Evolutionary conservation across 2,113 vertebrate genomes (phyloP), one percentile per base, ranked within the genome.

Genomic region (Pelmatolapia mariae): DNA sequence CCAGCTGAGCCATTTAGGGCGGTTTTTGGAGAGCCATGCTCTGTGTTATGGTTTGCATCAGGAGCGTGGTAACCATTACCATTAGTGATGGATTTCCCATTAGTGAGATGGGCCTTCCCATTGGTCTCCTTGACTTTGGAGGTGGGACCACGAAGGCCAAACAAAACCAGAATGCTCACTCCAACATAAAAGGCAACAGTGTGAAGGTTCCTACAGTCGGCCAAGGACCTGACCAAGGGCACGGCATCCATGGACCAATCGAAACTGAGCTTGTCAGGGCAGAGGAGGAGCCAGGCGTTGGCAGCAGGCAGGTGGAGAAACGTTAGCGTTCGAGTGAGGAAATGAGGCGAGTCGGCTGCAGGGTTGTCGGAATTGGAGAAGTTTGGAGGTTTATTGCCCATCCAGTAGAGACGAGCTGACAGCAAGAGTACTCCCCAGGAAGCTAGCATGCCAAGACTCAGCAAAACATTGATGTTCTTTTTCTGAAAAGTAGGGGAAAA

Each of bases 291-390:
- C 98, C 98, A 99, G 84, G 97, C 93, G 88, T 99, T 99, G 96
- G 98, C 97, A 31, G 98, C 96, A 11, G 99, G 99, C 91, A 99
- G 94, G 90, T 99, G 97, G 61, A 98, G 94, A 96, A 99, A 99
- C 13, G 99, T 99, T 13, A 99, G 95, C 0, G 90, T 95, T 84
- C 98, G 97, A 2, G 97, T 98, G 84, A 99, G 93, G 47, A 98
- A 91, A 93, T 97, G 97, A 9, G 98, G 97, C 0, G 98, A 98
- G 91, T 99, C 99, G 3, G 99, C 98, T 8, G 98, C 98, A 5
- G 99, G 99, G 95, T 99, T 99, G 96, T 99, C 99, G 1, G 99
- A 99, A 95, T 99, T 99, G 94, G 99, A 99, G 94, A 99, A 99
- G 93, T 98, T 99, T 24, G 99, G 99, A 66, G 98, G 98, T 87